Base-by-base conservation (phyloP, 2,797 vertebrate genomes). In the Tachyglossus aculeatus region DNA sequence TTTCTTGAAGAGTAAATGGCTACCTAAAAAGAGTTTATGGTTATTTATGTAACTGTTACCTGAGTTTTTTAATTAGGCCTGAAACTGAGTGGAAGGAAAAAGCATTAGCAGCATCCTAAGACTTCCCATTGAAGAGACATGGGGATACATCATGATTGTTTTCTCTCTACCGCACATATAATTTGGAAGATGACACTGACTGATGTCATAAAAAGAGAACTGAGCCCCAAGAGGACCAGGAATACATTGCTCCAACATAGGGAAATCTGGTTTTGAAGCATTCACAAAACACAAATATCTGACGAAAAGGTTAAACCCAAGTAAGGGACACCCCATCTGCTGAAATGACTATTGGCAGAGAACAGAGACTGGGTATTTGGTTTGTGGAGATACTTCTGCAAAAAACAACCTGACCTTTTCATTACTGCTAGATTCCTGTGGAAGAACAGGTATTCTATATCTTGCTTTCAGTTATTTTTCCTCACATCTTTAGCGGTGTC, bases 281-380 rank as follows among this genome's bases (percentile, higher is more conserved):
- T 75, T 48, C 27, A 14, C 12, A 40, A 55, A 48, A 54, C 24
- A 9, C 38, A 27, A 50, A 63, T 37, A 18, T 37, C 2, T 24
- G 16, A 27, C 43, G 24, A 13, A 81, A 73, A 71, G 33, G 45
- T 71, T 71, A 65, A 75, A 73, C 45, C 27, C 14, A n/a, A 63
- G 64, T 5, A 13, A 77, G 36, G 34, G 61, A 63, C 18, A 67
- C 43, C 32, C 59, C 44, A 32, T 41, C 66, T 16, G 34, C 56
- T 87, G 73, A 73, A 73, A 66, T 39, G 60, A 44, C 55, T 47
- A 37, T 65, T 56, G 79, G 31, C 24, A 60, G 64, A 77, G 55
- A 43, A 38, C 61, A 70, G 25, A 10, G 54, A 73, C 54, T 21
- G 36, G 3, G 14, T 24, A 18, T 58, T 63, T 53, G 43, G 82